Percentiles rank a stretch among this genome's conserved stretches.
phyloP scores from a whole-genome alignment of 2,113 vertebrate genomes.

The Tringa solitaria region DNA sequence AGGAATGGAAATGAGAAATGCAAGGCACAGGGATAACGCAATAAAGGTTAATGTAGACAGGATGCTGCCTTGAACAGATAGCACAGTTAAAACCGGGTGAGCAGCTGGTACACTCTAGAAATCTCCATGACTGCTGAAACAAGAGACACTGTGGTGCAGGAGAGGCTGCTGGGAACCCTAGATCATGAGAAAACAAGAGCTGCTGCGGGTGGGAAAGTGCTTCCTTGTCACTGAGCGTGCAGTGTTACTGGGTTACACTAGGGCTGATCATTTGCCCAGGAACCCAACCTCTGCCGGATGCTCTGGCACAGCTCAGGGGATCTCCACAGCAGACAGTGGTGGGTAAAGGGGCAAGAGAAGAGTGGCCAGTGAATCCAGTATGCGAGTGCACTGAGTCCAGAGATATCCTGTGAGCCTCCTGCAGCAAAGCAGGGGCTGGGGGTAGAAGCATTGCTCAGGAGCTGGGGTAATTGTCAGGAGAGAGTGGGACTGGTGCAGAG shows the following conservation, averaged over 20 bases:
- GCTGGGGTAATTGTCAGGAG: not conserved
- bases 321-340: not conserved
- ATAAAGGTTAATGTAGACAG: not conserved
- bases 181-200: not conserved
- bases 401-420: not conserved
- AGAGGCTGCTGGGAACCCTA: not conserved
- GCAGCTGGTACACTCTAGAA: not conserved
- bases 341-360: not conserved
- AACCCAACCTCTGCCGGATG: not conserved
- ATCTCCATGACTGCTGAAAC: not conserved
- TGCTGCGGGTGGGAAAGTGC: accelerated
- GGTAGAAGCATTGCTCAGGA: not conserved
- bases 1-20: slow-evolving; percentile 31
- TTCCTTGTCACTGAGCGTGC: not conserved
- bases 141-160: not conserved
- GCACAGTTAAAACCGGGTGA: not conserved
- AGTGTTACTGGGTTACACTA: not conserved
- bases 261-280: not conserved
- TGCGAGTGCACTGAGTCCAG: not conserved
- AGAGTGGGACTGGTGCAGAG: not conserved
- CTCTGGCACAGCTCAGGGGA: not conserved
- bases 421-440: not conserved
- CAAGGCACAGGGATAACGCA: not conserved
- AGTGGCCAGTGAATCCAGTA: not conserved
- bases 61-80: not conserved